These are phyloP conservation scores for Diogma glabrata DNA, from an alignment of 2,888 invertebrate species.

Conservation along the genomic window DNA sequence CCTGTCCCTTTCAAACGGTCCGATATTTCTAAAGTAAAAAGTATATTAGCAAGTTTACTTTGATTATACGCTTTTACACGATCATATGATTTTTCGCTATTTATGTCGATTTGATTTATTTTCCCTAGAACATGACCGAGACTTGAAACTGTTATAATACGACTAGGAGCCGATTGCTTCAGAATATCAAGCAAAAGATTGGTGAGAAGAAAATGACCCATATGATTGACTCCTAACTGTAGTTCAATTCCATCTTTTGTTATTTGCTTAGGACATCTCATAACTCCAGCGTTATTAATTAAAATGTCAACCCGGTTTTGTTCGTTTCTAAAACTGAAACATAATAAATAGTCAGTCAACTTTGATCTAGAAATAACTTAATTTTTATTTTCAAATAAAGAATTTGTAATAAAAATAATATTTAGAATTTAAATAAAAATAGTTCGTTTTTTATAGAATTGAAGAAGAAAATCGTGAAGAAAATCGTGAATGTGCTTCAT, in stretches of 20 bases:
- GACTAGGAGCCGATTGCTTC: conserved; percentile 41
- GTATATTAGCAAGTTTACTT: conserved; percentile 68
- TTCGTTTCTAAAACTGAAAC: conserved; percentile 31
- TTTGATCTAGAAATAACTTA: too few species aligned
- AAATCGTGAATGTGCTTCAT: too few species aligned
- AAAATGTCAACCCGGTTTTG: conserved; percentile 48
- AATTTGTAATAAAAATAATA: too few species aligned
- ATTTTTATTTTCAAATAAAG: too few species aligned
- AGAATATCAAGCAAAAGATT: conserved; percentile 47
- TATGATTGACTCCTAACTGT: conserved; percentile 55
- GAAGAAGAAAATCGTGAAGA: too few species aligned
- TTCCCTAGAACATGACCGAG: conserved; percentile 39
- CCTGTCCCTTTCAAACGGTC: conserved; percentile 50
- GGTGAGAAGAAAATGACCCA: conserved; percentile 51
- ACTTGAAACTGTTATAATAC: conserved; percentile 52
- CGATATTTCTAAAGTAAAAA: conserved; percentile 60
- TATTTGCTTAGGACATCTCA: conserved; percentile 47
- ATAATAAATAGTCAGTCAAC: too few species aligned
- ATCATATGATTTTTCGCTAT: conserved; percentile 51
- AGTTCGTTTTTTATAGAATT: too few species aligned
- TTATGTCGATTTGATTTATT: conserved; percentile 48
- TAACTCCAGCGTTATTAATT: conserved; percentile 61
- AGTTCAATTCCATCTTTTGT: conserved; percentile 56
- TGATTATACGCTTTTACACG: conserved; percentile 49
- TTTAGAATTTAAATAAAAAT: too few species aligned